A percentile compares a stretch with the other conserved stretches of the same genome.
These are phyloP conservation scores for Pontoporia blainvillei DNA, from an alignment of 2,113 vertebrate species.

Conservation along the genomic window DNA sequence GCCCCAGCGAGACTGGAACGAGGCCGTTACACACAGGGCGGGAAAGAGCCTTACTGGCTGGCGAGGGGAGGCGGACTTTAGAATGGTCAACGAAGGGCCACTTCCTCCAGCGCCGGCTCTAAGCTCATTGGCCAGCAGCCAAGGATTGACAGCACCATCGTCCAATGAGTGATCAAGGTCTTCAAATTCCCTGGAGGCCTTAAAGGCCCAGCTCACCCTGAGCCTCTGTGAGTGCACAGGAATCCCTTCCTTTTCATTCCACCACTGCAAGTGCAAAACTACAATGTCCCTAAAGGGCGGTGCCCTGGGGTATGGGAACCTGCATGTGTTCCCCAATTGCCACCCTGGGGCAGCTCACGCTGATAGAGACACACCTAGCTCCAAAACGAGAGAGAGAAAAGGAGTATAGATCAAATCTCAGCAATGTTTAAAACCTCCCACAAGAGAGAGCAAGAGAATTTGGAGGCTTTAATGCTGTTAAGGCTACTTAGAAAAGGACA, in stretches of 20 bases:
- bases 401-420: too few relatives aligned
- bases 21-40: rapidly evolving
- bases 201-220: background rate
- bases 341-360: background rate
- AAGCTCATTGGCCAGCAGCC: background rate
- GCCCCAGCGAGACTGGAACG: too few relatives aligned
- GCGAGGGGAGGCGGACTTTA: background rate
- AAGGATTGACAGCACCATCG: background rate
- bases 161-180: background rate
- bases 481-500: too few relatives aligned
- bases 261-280: background rate
- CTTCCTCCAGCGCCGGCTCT: background rate
- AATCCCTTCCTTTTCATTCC: background rate
- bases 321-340: background rate
- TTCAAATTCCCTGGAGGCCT: background rate
- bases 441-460: too few relatives aligned
- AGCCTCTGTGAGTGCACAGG: background rate
- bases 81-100: background rate
- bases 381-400: too few relatives aligned
- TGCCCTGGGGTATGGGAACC: background rate
- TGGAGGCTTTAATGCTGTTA: too few relatives aligned
- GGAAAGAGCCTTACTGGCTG: rapidly evolving
- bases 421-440: too few relatives aligned
- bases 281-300: background rate
- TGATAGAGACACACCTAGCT: background rate